Percentiles rank a stretch among this genome's conserved stretches.
These are phyloP conservation scores for Aelia acuminata DNA, from an alignment of 2,888 invertebrate species.

Conservation along the genomic window DNA sequence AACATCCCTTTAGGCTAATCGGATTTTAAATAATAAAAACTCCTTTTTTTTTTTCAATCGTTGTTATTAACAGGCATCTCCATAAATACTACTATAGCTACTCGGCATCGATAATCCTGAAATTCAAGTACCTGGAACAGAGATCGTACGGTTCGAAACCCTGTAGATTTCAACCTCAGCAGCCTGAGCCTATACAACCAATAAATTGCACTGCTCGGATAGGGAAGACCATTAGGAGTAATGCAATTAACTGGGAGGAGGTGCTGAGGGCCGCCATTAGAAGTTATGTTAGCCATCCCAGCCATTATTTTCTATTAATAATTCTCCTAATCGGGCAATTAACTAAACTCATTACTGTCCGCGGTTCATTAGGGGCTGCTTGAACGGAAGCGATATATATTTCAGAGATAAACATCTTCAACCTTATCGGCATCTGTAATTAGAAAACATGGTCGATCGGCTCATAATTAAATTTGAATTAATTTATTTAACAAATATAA, in stretches of 20 bases:
- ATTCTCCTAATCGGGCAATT: slow-evolving; percentile 26
- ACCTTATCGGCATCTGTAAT: not conserved
- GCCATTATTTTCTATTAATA: slow-evolving; percentile 25
- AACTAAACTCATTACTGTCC: slow-evolving; percentile 33
- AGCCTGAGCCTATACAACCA: not conserved
- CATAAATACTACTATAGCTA: too few relatives aligned
- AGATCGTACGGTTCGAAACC: not conserved
- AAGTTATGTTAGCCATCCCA: not conserved
- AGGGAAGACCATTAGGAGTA: slow-evolving; percentile 20
- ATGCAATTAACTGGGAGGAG: not conserved
- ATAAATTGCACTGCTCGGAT: not conserved
- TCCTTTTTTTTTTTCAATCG: too few relatives aligned
- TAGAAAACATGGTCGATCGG: not conserved
- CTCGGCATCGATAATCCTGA: too few relatives aligned
- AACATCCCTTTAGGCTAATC: too few relatives aligned
- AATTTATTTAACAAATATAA: not conserved
- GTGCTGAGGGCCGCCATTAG: not conserved
- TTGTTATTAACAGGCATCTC: too few relatives aligned
- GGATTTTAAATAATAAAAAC: too few relatives aligned
- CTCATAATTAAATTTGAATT: not conserved
- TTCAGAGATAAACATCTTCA: not conserved
- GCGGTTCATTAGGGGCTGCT: not conserved
- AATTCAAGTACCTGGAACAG: too few relatives aligned
- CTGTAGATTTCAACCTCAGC: not conserved
- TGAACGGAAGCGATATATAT: not conserved